Evolutionary conservation across 2,113 vertebrate species (phyloP).

Genomic region (Ailurus styani): DNA sequence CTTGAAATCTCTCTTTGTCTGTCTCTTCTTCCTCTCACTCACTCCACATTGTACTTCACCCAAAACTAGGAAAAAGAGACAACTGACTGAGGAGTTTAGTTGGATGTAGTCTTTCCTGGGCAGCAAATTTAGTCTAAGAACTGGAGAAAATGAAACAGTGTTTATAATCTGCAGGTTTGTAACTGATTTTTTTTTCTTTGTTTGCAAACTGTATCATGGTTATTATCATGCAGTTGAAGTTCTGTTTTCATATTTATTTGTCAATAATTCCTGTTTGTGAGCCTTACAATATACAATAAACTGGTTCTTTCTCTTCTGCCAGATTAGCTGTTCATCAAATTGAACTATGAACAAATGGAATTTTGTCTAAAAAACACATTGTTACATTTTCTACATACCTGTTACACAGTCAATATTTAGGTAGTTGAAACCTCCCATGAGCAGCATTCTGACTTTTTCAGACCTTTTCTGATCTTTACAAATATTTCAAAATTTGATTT

Average conservation of each 20-base stretch:
- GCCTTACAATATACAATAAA: neutral
- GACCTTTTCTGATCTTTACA: neutral
- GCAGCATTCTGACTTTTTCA: neutral
- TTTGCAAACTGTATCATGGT: neutral
- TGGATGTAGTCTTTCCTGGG: neutral
- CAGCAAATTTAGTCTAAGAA: neutral
- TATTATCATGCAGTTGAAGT: slow-evolving; percentile 33
- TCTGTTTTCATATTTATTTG: neutral
- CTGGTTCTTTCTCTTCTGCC: neutral
- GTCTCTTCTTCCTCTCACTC: neutral
- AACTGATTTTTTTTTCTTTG: neutral
- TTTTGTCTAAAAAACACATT: neutral
- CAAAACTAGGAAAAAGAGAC: neutral
- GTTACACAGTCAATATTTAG: neutral
- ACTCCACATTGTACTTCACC: neutral
- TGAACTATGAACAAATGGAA: neutral
- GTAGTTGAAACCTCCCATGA: slow-evolving; percentile 35
- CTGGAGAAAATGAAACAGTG: neutral
- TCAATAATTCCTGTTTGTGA: neutral
- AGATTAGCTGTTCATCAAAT: neutral
- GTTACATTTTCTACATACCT: neutral
- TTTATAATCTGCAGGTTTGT: neutral
- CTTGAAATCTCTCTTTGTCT: neutral
- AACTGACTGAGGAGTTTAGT: neutral
- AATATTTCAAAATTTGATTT: slow-evolving; percentile 52